Evolutionary conservation across 2,888 invertebrate species (phyloP).

Genomic region (Tiliacea aurago): DNA sequence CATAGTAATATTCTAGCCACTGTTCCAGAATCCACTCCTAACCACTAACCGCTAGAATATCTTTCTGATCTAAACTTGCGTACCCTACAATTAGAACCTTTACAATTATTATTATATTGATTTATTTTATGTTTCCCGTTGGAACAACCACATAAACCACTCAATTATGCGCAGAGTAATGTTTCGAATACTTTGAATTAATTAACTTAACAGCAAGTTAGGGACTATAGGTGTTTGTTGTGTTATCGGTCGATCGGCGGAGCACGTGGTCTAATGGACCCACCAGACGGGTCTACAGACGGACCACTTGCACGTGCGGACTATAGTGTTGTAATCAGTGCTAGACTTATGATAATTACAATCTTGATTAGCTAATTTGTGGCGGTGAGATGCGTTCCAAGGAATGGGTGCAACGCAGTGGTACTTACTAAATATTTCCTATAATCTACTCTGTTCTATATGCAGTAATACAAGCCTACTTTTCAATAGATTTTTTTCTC

Average conservation of each 20-base stretch:
- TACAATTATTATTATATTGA: constrained; percentile 31
- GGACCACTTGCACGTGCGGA: constrained; percentile 26
- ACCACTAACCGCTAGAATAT: neutral
- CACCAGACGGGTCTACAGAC: constrained; percentile 19
- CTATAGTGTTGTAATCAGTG: constrained; percentile 12
- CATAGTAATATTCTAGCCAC: neutral
- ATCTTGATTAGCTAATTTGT: constrained; percentile 15
- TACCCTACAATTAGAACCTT: constrained; percentile 7
- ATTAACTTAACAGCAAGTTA: constrained; percentile 43
- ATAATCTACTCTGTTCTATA: no score
- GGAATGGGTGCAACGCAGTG: neutral
- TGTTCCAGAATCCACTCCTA: neutral
- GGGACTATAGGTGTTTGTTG: constrained; percentile 38
- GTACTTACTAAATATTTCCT: no score
- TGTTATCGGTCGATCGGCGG: constrained; percentile 46
- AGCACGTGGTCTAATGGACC: constrained; percentile 39
- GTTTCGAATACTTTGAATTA: constrained; percentile 52
- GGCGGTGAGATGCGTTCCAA: neutral
- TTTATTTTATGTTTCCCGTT: constrained; percentile 24
- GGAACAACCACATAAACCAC: constrained; percentile 42
- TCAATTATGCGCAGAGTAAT: constrained; percentile 50
- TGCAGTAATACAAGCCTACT: no score
- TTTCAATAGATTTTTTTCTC: neutral
- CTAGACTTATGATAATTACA: constrained; percentile 11
- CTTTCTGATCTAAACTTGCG: neutral